Conservation (phyloP, 2,888 invertebrate genomes). For the Polyommatus iphigenia region DNA sequence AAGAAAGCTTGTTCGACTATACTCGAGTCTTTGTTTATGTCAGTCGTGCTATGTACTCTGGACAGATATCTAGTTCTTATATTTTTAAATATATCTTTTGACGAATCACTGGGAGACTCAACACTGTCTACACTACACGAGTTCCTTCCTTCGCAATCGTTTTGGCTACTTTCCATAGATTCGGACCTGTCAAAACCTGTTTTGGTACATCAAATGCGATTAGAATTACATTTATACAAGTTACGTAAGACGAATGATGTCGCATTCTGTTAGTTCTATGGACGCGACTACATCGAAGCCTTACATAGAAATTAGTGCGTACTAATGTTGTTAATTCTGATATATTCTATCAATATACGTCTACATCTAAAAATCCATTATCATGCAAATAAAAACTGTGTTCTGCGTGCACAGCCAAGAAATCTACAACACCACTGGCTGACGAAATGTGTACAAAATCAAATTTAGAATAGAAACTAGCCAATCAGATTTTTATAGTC, state of each 20-base stretch:
- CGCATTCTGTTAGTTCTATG: constrained; percentile 46
- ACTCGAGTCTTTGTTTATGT: constrained; percentile 56
- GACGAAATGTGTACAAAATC: constrained; percentile 30
- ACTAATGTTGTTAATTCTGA: constrained; percentile 50
- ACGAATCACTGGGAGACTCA: constrained; percentile 61
- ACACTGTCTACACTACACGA: constrained; percentile 53
- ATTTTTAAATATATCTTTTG: constrained; percentile 65
- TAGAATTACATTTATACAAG: constrained; percentile 59
- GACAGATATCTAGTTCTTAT: constrained; percentile 70
- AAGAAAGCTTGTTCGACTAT: constrained; percentile 67
- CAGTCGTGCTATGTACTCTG: constrained; percentile 67
- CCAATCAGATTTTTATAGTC: constrained; percentile 21
- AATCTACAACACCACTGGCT: constrained; percentile 27
- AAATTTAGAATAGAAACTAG: constrained; percentile 26
- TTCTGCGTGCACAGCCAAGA: constrained; percentile 28
- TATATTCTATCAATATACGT: constrained; percentile 14
- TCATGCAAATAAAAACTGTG: constrained; percentile 31
- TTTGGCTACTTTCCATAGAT: constrained; percentile 64
- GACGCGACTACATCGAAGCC: constrained; percentile 45
- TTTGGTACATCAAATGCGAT: constrained; percentile 66
- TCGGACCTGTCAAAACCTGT: constrained; percentile 73
- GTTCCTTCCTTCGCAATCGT: constrained; percentile 57
- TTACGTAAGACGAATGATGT: constrained; percentile 43
- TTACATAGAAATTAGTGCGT: constrained; percentile 71
- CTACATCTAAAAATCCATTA: background rate